Evolutionary conservation across 2,797 vertebrate genomes (phyloP), one percentile per base, ranked within the genome.

Genomic region (Pogoniulus pusillus): DNA sequence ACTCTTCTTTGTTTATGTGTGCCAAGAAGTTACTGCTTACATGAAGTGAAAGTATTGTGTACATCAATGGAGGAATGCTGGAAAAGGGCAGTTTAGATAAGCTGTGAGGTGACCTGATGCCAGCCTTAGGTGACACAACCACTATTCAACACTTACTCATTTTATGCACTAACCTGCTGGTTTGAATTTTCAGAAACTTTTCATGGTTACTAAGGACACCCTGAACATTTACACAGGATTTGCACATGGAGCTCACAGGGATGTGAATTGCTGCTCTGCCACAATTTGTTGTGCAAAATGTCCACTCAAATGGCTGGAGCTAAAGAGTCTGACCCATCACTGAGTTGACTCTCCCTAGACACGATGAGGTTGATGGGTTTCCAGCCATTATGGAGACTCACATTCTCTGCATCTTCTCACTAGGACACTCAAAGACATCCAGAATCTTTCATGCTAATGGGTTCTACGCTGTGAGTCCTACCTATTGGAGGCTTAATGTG

Each of bases 11-110:
- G n/a, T n/a, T n/a, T n/a, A 65, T 30, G 15, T 59, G 62, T 87
- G 72, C 73, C 76, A 91, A 63, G 29, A 91, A 89, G 93, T 90
- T 80, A 60, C 32, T 70, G 39, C 6, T 92, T 80, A 72, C 12
- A 8, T 55, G 41, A 86, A 63, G 41, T 34, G 69, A 79, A 87
- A 89, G 39, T 64, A 75, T 27, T 78, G 29, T 6, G 53, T 51
- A 10, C 53, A 72, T 73, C 37, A 89, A 89, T 32, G 66, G 35
- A 80, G 4, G 13, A 16, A 65, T 59, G n/a, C 17, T 47, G 34
- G 26, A 73, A 49, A 66, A 77, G 3, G 16, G 12, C 68, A 78
- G 27, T 78, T 87, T 72, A 66, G 37, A 11, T 66, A 83, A 81
- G 7, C 20, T 70, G 23, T 54, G 43, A 75, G 43, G 74, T 26